Percentiles rank a stretch among this genome's conserved stretches.
Evolutionary conservation across 2,113 vertebrate species (phyloP).

Genomic region (human (Homo sapiens)): GRCh38 chr15:21250501-21251000

Average conservation of each 20-base stretch:
- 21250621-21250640: not conserved
- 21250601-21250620: not conserved
- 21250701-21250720: not conserved
- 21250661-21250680: constrained; percentile 13
- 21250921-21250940: not conserved
- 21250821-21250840: constrained; percentile 47
- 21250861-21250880: constrained; percentile 46
- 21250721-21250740: constrained; percentile 34
- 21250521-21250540: not conserved
- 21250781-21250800: constrained; percentile 1
- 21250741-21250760: not conserved
- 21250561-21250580: not conserved
- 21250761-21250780: constrained; percentile 33
- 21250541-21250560: not conserved
- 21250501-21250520: not conserved
- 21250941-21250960: constrained; percentile 30
- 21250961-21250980: constrained; percentile 36
- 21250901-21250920: not conserved
- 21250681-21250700: not conserved
- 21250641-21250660: not conserved
- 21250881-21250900: constrained; percentile 38
- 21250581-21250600: constrained; percentile 4
- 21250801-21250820: constrained; percentile 40
- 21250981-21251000: constrained; percentile 39
- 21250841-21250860: constrained; percentile 49